A percentile compares a stretch with the other conserved stretches of the same genome.
phyloP scores from a whole-genome alignment of 1,140 invertebrate genomes.

The Drosophila busckii region DNA sequence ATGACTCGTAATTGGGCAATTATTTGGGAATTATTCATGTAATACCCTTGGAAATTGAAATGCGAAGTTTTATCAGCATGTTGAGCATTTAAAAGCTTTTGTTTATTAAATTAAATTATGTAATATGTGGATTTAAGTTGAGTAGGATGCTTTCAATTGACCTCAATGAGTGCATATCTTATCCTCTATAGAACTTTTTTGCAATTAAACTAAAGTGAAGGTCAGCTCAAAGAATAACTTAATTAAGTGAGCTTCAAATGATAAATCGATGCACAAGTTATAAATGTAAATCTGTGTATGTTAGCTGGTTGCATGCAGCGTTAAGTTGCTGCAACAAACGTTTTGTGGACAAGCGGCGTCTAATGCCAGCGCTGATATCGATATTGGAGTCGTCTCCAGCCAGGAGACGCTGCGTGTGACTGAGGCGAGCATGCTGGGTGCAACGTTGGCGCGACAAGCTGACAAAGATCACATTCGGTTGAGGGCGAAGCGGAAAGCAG shows the following conservation, averaged over 20 bases:
- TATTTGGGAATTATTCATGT: slow-evolving; percentile 12
- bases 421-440: slow-evolving; percentile 31
- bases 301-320: slow-evolving; percentile 10
- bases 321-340: slow-evolving; percentile 31
- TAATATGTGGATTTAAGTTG: too few species aligned
- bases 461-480: slow-evolving; percentile 55
- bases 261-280: slow-evolving; percentile 10
- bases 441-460: slow-evolving; percentile 26
- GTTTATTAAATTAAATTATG: too few species aligned
- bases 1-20: slow-evolving; percentile 27
- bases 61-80: too few species aligned
- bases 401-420: slow-evolving; percentile 55
- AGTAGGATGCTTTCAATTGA: too few species aligned
- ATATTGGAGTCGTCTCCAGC: slow-evolving; percentile 44
- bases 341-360: slow-evolving; percentile 57
- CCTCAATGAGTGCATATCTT: too few species aligned
- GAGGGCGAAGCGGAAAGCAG: slow-evolving; percentile 13
- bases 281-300: background rate
- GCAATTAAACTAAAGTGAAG: too few species aligned
- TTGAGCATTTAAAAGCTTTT: too few species aligned
- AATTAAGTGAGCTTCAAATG: slow-evolving; percentile 16
- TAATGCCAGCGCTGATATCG: slow-evolving; percentile 34
- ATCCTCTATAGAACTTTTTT: too few species aligned
- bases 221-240: slow-evolving; percentile 29
- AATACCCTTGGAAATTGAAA: too few species aligned